Conservation (phyloP, 2,797 vertebrate genomes). For the Gallinago stenura region DNA sequence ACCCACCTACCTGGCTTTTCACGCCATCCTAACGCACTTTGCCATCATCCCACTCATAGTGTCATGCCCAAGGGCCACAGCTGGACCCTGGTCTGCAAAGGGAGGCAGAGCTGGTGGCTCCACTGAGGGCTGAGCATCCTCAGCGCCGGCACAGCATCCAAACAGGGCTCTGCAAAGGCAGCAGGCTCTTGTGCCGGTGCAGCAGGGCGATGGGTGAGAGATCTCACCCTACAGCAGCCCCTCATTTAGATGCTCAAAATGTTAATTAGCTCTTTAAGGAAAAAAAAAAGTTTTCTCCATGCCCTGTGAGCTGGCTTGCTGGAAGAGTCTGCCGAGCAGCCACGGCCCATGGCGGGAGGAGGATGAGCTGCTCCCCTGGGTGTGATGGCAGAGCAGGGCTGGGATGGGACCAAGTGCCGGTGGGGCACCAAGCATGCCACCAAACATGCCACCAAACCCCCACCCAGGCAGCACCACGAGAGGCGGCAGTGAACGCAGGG, state of each 20-base stretch:
- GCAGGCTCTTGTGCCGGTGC: fast-evolving
- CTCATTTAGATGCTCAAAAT: neutral
- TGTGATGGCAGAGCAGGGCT: neutral
- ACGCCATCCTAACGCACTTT: neutral
- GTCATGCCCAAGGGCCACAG: neutral
- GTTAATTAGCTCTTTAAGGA: neutral
- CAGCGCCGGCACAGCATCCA: fast-evolving
- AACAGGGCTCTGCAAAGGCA: neutral
- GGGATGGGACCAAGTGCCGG: neutral
- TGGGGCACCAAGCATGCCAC: neutral
- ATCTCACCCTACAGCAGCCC: neutral
- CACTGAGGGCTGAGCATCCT: neutral
- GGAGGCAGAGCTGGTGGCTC: neutral
- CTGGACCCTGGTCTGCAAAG: neutral
- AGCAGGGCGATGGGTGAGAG: neutral
- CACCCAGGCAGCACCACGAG: fast-evolving
- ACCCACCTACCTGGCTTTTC: neutral
- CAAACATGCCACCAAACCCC: neutral
- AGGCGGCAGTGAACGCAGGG: fast-evolving
- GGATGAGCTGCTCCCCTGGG: neutral
- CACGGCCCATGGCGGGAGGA: fast-evolving
- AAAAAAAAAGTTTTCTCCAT: neutral
- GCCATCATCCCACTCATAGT: fast-evolving
- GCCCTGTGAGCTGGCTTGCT: neutral
- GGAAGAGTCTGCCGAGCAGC: neutral